Evolutionary conservation across 92 coral and sea anemone genomes (phyloP), one percentile per base, ranked within the genome.

Genomic region (Phymanthus crucifer): DNA sequence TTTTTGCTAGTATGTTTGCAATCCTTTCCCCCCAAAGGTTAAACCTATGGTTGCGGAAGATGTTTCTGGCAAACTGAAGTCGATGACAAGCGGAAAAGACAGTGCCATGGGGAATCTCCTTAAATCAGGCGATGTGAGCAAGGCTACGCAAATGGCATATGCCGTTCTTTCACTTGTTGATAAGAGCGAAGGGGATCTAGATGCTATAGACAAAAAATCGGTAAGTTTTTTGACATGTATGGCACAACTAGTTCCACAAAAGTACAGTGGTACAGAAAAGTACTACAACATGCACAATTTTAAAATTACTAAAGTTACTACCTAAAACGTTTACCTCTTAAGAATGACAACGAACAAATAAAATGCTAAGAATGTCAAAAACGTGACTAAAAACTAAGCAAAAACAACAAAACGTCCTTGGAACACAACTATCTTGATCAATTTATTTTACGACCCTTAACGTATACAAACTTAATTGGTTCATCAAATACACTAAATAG

Each of bases 101-200:
- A 92, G 92, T 79, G 81, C 85, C 13, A 80, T 92, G 72, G 92
- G 92, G 29, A 83, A 77, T 67, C 85, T 92, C 9, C 76, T 92
- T 32, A 83, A 87, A 56, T 72, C 88, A 2, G 97, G 94, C 10
- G 84, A 86, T 65, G 94, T 92, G 10, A 91, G 80, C 71, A 86
- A 92, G 54, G 97, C 97, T 9, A 90, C 97, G 16, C 93, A 85
- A 82, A 90, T 90, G 97, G 97, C 97, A 13, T 90, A 85, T 40
- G 94, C 97, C 14, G 92, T 90, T 8, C 73, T 92, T 32, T 92
- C 97, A 31, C 81, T 92, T 82, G 97, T 90, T 12, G 97, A 89
- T 73, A 87, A 76, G 70, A 73, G 83, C 64, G 93, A 89, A 23
- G 93, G 89, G 3, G 72, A 75, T 27, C 81, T 89, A 37, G 77